Evolutionary conservation across 2,888 invertebrate species (phyloP), one percentile per base, ranked within the genome.

Genomic region (Thereva unica): DNA sequence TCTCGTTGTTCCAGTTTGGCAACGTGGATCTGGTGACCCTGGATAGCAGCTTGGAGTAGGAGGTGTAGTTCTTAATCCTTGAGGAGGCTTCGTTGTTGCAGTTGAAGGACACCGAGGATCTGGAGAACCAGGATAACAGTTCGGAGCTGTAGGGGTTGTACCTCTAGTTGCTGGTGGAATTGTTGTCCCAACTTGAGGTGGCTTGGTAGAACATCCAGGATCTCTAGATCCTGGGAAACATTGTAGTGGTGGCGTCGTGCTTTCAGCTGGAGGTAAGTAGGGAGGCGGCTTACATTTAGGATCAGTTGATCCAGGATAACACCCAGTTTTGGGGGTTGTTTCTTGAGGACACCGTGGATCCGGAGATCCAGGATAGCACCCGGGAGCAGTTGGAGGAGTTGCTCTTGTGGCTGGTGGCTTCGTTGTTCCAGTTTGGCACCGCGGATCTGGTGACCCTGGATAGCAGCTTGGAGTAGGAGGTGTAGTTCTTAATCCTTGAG

Each of bases 251-350:
- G 42, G 7, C 9, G 42, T 8, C 7, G 9, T 42, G 42, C 7
- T 42, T 42, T 23, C 2, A 23, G 23, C 23, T 2, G 23, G 23
- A 23, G 23, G 23, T 23, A 23, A 23, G 23, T 23, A 23, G 2
- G 23, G 23, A 61, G 77, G 75, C 69, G 73, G 74, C 1, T 78
- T 78, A 67, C 80, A 81, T 42, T 74, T 73, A 0, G 78, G 78
- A 72, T 81, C 84, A 77, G 45, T 82, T 77, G 74, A 82, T 80
- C 78, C 84, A 78, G 73, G 84, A 79, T 71, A 81, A 78, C 40
- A 82, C 78, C 67, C 71, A 23, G 1, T 23, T 23, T 23, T 23
- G 2, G 23, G 23, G 23, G 23, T 23, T 2, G 23, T 23, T 1
- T 23, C 23, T 80, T 38, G 82, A 79, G 67, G 82, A 78, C 75